Conservation (phyloP, 2,888 invertebrate genomes). For the Hesperia comma region DNA sequence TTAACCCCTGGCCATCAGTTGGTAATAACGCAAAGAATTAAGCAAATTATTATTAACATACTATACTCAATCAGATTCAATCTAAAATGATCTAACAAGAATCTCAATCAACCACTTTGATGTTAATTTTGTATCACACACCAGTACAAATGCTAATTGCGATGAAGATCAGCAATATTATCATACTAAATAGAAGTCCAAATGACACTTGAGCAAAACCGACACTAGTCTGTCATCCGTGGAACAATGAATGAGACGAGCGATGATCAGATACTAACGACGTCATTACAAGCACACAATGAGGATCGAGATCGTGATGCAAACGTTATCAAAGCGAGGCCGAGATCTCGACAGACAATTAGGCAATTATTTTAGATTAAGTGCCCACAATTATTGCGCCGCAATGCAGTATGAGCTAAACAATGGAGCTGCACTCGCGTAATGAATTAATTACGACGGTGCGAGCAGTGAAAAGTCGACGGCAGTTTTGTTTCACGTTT, state of each 20-base stretch:
- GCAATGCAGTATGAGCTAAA: constrained; percentile 29
- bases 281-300: constrained; percentile 25
- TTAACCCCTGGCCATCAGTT: no score
- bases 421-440: constrained; percentile 33
- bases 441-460: constrained; percentile 27
- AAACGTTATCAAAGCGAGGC: constrained; percentile 44
- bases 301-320: constrained; percentile 38
- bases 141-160: background rate
- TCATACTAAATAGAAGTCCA: background rate
- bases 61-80: no score
- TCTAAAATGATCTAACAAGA: no score
- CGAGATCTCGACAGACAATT: constrained; percentile 43
- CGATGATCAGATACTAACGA: constrained; percentile 33
- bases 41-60: no score
- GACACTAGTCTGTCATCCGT: constrained; percentile 12
- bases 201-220: constrained; percentile 18
- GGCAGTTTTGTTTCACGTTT: constrained; percentile 12
- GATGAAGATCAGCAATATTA: constrained; percentile 10
- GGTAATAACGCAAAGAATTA: no score
- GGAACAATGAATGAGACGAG: constrained; percentile 26
- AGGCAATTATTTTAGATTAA: constrained; percentile 45
- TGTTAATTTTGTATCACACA: no score
- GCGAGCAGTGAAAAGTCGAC: constrained; percentile 23
- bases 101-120: no score
- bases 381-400: constrained; percentile 39